phyloP scores from a whole-genome alignment of 2,113 vertebrate species.

The Sprattus sprattus region DNA sequence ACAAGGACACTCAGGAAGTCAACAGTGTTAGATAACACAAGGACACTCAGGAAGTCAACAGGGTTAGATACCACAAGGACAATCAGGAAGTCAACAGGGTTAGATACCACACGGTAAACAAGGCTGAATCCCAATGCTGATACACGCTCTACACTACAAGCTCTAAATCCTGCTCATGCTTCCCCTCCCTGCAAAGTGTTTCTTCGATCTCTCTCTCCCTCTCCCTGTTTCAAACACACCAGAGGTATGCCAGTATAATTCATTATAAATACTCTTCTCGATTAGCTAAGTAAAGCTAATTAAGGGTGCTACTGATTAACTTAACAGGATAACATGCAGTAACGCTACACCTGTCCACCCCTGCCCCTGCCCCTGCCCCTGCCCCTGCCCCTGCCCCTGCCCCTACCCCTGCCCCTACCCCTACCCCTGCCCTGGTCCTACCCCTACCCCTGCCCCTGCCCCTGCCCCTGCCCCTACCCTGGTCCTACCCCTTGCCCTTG shows the following conservation, averaged over 20 bases:
- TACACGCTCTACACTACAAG: not conserved
- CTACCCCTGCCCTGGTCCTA: too few relatives aligned
- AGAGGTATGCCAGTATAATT: too few relatives aligned
- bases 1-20: not conserved
- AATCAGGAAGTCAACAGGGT: too few relatives aligned
- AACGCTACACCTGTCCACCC: not conserved
- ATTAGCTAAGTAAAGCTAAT: not conserved
- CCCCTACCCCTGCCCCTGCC: too few relatives aligned
- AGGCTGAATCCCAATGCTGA: not conserved
- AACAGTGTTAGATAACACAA: not conserved
- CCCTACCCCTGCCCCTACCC: too few relatives aligned
- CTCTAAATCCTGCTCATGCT: too few relatives aligned
- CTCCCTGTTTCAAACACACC: not conserved
- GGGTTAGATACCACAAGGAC: too few relatives aligned
- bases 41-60: not conserved
- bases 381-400: too few relatives aligned
- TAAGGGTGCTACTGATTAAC: not conserved
- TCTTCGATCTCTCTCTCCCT: not conserved
- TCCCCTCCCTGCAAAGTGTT: not conserved
- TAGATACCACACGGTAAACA: not conserved
- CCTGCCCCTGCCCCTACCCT: too few relatives aligned
- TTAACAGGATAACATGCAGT: not conserved
- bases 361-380: not conserved
- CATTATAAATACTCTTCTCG: too few relatives aligned
- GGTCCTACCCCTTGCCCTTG: not conserved